A percentile compares a stretch with the other conserved stretches of the same genome.
phyloP scores from a whole-genome alignment of 2,888 invertebrate species.

The Nymphalis polychloros region DNA sequence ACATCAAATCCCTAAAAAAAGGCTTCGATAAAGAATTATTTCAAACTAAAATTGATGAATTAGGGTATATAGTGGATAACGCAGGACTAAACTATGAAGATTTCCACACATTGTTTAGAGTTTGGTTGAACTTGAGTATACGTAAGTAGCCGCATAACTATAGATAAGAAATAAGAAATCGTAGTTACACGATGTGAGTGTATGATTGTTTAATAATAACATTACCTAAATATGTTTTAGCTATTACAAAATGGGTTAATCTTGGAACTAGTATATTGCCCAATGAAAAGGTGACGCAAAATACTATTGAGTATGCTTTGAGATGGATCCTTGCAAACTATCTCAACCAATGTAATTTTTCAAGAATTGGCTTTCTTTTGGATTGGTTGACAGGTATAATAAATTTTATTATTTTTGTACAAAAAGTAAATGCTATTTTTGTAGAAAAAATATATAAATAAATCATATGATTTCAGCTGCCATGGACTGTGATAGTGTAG shows the following conservation, averaged over 20 bases:
- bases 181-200: neutral
- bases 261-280: conserved; percentile 71
- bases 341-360: conserved; percentile 53
- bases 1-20: conserved; percentile 67
- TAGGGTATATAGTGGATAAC: conserved; percentile 61
- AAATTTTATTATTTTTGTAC: neutral
- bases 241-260: conserved; percentile 69
- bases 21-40: conserved; percentile 75
- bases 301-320: conserved; percentile 64
- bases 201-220: neutral
- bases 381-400: conserved; percentile 73
- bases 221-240: conserved; percentile 47
- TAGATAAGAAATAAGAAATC: too few species aligned
- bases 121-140: conserved; percentile 75
- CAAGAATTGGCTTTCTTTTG: conserved; percentile 64
- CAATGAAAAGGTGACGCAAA: conserved; percentile 56
- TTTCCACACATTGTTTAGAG: conserved; percentile 70
- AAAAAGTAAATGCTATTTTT: too few species aligned
- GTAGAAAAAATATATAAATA: too few species aligned
- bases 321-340: conserved; percentile 69
- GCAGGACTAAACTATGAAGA: conserved; percentile 62
- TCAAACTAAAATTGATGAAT: conserved; percentile 66
- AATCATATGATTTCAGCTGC: conserved; percentile 53
- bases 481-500: conserved; percentile 68
- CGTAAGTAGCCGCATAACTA: conserved; percentile 56